Conservation (phyloP, 2,888 invertebrate genomes). For the Thecophora atra region DNA sequence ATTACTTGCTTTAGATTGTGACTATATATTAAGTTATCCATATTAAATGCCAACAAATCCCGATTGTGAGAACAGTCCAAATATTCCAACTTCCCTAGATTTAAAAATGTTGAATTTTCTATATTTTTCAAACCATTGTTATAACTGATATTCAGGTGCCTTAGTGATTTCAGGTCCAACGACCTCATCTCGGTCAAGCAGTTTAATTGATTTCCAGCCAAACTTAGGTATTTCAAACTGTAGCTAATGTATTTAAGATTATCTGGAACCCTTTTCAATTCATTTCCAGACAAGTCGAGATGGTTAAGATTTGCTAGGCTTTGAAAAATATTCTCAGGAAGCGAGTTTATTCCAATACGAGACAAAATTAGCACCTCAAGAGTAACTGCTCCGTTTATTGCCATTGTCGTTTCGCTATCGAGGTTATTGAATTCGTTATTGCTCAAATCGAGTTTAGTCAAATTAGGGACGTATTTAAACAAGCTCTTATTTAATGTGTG, state of each 20-base stretch:
- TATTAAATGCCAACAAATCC: constrained; percentile 69
- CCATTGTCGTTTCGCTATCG: constrained; percentile 71
- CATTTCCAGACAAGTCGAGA: constrained; percentile 72
- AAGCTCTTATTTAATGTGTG: constrained; percentile 71
- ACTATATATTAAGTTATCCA: constrained; percentile 66
- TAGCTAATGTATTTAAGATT: constrained; percentile 69
- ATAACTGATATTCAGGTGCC: constrained; percentile 71
- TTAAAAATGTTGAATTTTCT: constrained; percentile 69
- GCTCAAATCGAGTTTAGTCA: constrained; percentile 71
- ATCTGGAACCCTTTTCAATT: constrained; percentile 70
- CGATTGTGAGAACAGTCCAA: constrained; percentile 69
- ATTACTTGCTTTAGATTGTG: constrained; percentile 55
- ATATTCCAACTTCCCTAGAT: constrained; percentile 61
- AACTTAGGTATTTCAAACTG: constrained; percentile 70
- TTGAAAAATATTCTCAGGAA: constrained; percentile 69
- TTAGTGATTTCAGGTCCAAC: constrained; percentile 69
- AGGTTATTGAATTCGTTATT: constrained; percentile 72
- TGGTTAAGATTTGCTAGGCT: constrained; percentile 68
- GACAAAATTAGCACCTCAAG: constrained; percentile 73
- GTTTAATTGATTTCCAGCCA: constrained; percentile 72
- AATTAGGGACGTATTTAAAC: constrained; percentile 73
- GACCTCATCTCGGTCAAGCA: constrained; percentile 72
- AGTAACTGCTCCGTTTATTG: constrained; percentile 68
- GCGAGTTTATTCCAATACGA: constrained; percentile 69
- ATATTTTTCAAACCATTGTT: constrained; percentile 70